phyloP scores from a whole-genome alignment of 2,113 vertebrate species.

The Balaenoptera acutorostrata region DNA sequence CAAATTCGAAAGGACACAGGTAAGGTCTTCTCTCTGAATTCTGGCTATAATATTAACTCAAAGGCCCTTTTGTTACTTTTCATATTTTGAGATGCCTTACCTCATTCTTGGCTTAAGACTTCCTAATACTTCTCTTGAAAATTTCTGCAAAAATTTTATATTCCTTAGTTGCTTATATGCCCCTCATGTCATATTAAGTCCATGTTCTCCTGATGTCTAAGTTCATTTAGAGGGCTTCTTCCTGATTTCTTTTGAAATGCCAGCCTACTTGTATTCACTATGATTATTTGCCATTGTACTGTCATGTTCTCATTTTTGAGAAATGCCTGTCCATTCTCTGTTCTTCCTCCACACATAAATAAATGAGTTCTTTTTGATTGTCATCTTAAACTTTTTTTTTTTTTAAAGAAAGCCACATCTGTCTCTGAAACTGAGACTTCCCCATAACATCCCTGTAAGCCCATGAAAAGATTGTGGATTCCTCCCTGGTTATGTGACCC shows the following conservation, averaged over 20 bases:
- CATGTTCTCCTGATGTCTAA: neutral
- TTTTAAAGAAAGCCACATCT: neutral
- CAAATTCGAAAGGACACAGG: too few relatives aligned
- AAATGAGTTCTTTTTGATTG: neutral
- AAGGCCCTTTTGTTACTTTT: neutral
- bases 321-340: neutral
- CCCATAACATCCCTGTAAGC: neutral
- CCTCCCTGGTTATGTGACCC: neutral
- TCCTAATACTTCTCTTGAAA: neutral
- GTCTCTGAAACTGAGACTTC: neutral
- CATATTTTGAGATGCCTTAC: neutral
- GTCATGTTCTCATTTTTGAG: neutral
- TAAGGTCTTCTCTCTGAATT: neutral
- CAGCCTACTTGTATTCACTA: neutral
- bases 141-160: neutral
- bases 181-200: neutral
- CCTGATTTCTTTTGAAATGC: neutral
- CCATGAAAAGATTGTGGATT: neutral
- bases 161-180: too few relatives aligned
- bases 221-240: neutral
- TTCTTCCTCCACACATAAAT: neutral
- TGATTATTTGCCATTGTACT: neutral
- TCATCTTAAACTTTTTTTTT: neutral
- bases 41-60: neutral
- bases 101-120: neutral